phyloP scores from a whole-genome alignment of 2,113 vertebrate genomes.

The Corythornis cristatus region DNA sequence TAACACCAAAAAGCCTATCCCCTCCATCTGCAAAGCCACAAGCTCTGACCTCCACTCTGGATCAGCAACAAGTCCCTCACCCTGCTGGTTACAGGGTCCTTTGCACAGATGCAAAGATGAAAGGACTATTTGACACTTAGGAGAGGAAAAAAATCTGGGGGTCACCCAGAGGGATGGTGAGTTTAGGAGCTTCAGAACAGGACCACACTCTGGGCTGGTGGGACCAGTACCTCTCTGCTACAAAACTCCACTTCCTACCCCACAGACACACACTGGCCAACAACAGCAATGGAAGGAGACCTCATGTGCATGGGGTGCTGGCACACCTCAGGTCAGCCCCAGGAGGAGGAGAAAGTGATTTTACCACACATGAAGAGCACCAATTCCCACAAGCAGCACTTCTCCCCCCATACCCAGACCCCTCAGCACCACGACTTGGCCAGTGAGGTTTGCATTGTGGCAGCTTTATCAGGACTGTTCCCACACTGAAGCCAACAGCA shows the following conservation, averaged over 20 bases:
- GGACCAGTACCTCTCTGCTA: neutral
- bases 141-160: neutral
- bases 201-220: neutral
- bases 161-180: rapidly evolving
- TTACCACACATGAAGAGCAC: neutral
- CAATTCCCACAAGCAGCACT: neutral
- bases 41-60: neutral
- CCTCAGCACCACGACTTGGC: neutral
- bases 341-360: neutral
- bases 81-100: neutral
- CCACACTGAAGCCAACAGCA: neutral
- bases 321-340: rapidly evolving
- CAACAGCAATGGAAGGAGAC: neutral
- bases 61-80: neutral
- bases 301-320: rapidly evolving
- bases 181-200: rapidly evolving
- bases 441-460: neutral
- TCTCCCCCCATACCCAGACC: neutral
- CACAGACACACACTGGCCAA: neutral
- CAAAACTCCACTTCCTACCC: neutral
- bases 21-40: neutral
- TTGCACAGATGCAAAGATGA: neutral
- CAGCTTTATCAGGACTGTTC: neutral
- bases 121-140: neutral
- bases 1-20: neutral